Conservation (phyloP, 92 coral and sea anemone species). For the Virgularia gustaviana region DNA sequence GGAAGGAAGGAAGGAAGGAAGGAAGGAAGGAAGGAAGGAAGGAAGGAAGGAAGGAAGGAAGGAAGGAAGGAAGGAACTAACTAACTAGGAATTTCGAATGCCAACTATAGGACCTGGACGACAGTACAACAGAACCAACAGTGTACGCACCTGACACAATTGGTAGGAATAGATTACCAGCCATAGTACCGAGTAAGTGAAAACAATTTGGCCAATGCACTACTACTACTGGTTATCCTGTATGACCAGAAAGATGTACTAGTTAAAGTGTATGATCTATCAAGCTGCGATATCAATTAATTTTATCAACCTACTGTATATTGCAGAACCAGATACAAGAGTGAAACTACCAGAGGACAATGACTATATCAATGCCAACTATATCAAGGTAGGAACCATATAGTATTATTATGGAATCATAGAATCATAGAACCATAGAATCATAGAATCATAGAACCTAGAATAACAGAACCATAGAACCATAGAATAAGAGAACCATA, state of each 20-base stretch:
- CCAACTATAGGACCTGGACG: conserved; percentile 63
- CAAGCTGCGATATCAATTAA: neutral
- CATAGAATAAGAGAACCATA: too few relatives aligned
- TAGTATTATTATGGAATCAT: too few relatives aligned
- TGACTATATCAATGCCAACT: conserved; percentile 91
- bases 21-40: conserved; percentile 11
- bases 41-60: conserved; percentile 5
- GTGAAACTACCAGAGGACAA: conserved; percentile 70
- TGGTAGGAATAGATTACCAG: conserved; percentile 77
- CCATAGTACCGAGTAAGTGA: conserved; percentile 74
- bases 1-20: conserved; percentile 6
- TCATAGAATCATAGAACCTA: neutral
- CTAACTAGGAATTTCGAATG: neutral
- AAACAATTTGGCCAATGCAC: too few relatives aligned
- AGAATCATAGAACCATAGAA: too few relatives aligned
- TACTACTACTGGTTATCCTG: too few relatives aligned
- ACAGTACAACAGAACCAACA: conserved; percentile 59
- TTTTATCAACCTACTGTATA: neutral
- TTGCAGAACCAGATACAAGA: conserved; percentile 71
- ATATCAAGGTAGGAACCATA: conserved; percentile 61
- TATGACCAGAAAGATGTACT: neutral
- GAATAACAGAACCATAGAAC: too few relatives aligned
- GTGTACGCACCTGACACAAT: conserved; percentile 64
- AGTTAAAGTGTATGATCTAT: neutral
- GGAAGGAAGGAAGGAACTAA: conserved; percentile 11